Percentiles rank a stretch among this genome's conserved stretches.
phyloP scores from a whole-genome alignment of 1,140 invertebrate species.

The Lordiphosa mommai region DNA sequence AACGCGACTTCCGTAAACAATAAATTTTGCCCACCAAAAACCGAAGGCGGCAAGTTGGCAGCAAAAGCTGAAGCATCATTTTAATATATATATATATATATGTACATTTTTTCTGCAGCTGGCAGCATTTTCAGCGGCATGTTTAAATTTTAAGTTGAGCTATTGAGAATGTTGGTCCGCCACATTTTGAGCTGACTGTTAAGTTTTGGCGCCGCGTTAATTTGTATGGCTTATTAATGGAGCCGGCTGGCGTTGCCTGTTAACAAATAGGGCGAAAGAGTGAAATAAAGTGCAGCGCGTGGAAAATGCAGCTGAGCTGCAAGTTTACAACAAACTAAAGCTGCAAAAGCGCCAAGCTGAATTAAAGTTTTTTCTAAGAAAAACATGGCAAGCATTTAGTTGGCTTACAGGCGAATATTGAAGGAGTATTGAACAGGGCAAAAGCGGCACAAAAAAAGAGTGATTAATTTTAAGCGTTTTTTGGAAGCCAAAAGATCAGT shows the following conservation, averaged over 20 bases:
- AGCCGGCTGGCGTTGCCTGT: constrained; percentile 14
- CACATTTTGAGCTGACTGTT: constrained; percentile 13
- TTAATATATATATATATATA: constrained; percentile 8
- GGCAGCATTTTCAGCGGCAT: constrained; percentile 3
- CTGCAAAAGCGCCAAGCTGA: constrained; percentile 29
- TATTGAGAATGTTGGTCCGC: constrained; percentile 30
- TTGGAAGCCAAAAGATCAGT: no score
- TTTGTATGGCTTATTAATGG: constrained; percentile 65
- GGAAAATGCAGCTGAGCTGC: constrained; percentile 28
- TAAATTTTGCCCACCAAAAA: constrained; percentile 56
- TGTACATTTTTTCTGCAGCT: constrained; percentile 13
- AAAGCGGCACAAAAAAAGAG: no score
- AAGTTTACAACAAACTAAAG: constrained; percentile 35
- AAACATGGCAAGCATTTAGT: no score
- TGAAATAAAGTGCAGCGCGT: constrained; percentile 14
- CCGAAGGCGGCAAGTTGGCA: neutral
- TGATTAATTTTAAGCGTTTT: no score
- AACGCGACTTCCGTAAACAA: constrained; percentile 75
- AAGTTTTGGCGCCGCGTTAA: constrained; percentile 40
- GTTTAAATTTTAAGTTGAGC: constrained; percentile 44
- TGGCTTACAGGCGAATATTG: no score
- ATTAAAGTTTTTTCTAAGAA: no score
- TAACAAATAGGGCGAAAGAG: constrained; percentile 3
- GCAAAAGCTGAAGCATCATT: constrained; percentile 11
- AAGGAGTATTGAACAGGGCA: no score